These are phyloP conservation scores for Varanus salvator DNA, from an alignment of 2,113 vertebrate genomes.

Conservation along the genomic window DNA sequence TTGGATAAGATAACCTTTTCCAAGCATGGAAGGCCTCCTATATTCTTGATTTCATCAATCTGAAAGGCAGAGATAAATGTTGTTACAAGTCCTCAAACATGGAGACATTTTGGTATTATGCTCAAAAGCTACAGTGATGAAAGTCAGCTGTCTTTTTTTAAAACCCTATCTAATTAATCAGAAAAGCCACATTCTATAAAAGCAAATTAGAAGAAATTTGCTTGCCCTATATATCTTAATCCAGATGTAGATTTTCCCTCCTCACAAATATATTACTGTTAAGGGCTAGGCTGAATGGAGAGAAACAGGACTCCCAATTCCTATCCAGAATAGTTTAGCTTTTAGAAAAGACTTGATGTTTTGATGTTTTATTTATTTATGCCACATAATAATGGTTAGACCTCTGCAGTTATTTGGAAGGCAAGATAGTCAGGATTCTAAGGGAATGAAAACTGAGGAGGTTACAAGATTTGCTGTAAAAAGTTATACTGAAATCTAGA, in stretches of 20 bases:
- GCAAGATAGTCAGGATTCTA: not conserved
- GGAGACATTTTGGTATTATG: not conserved
- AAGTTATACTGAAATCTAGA: not conserved
- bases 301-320: not conserved
- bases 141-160: not conserved
- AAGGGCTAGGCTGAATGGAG: not conserved
- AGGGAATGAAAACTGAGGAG: not conserved
- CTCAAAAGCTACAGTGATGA: not conserved
- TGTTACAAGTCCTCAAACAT: not conserved
- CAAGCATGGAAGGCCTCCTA: conserved; percentile 90
- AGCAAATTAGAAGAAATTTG: not conserved
- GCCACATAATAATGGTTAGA: not conserved
- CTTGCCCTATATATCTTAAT: not conserved
- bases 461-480: not conserved
- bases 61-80: conserved; percentile 63
- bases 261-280: not conserved
- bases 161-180: not conserved
- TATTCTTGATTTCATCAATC: conserved; percentile 91
- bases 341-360: not conserved
- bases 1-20: conserved; percentile 87
- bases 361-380: not conserved
- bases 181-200: not conserved
- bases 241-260: not conserved
- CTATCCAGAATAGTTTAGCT: not conserved
- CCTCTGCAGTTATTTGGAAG: not conserved